These are phyloP conservation scores for Petrosia ficiformis DNA, from an alignment of 37 sponge, comb jelly and placozoan genomes.

Conservation along the genomic window DNA sequence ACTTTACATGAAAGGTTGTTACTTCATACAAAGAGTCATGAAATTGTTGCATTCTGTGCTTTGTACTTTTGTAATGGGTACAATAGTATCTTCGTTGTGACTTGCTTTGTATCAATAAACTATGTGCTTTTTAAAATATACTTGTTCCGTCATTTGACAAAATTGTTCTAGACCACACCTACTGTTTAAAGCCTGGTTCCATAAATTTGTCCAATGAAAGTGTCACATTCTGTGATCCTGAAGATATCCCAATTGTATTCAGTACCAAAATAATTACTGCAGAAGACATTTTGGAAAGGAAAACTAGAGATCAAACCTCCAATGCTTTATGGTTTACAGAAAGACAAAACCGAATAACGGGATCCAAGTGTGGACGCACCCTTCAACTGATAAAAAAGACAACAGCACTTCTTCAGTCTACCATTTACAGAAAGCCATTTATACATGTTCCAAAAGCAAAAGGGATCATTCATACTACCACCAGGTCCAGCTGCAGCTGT, in stretches of 20 bases:
- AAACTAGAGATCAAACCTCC: conserved; percentile 5
- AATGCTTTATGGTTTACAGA: conserved; percentile 8
- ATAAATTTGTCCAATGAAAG: too few species aligned
- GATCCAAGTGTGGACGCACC: conserved; percentile 36
- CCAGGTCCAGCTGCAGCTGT: conserved; percentile 11
- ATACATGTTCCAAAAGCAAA: not conserved
- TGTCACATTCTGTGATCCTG: too few species aligned
- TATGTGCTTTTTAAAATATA: conserved; percentile 29
- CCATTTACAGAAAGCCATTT: conserved; percentile 19
- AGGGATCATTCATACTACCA: not conserved
- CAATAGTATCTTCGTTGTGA: conserved; percentile 15
- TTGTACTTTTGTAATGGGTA: too few species aligned
- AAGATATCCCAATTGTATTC: too few species aligned
- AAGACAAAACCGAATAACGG: conserved; percentile 20
- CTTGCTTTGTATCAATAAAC: conserved; percentile 11
- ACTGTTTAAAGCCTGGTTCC: too few species aligned
- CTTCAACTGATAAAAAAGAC: conserved; percentile 10
- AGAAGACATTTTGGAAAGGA: conserved; percentile 17
- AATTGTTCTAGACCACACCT: conserved; percentile 26
- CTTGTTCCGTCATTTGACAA: conserved; percentile 26
- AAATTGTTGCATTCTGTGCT: too few species aligned
- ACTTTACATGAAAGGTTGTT: too few species aligned
- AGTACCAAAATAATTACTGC: too few species aligned
- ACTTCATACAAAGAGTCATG: too few species aligned
- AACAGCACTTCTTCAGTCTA: not conserved